Base-by-base conservation (phyloP, 2,888 invertebrate genomes). In the Podabrus alpinus region DNA sequence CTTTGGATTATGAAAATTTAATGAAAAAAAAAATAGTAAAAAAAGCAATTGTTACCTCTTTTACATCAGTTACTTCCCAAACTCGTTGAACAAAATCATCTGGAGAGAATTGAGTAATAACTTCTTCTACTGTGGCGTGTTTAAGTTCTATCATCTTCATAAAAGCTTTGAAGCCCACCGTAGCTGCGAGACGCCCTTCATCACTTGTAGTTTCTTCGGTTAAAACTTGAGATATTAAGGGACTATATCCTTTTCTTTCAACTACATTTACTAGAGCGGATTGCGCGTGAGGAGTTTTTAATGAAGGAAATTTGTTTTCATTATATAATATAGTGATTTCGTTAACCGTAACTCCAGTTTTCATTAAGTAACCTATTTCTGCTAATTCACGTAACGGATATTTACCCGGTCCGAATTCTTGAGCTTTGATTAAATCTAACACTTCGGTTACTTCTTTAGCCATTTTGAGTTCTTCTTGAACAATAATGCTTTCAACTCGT, bases 151-250 rank as follows among this genome's bases (percentile, higher is more conserved):
- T 92, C 94, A 96, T 95, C 83, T 92, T 92, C 88, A 96, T 92
- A 86, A 96, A 94, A 7, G 96, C 95, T 79, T 93, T 91, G 87
- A 96, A 95, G 11, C 95, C 95, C 69, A 94, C 94, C 69, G 94
- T 94, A 0, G 94, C 93, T 3, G 94, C 95, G 17, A 94, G 89
- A 17, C 92, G 88, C 72, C 92, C 92, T 85, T 95, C 95, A 84
- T 94, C 94, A 69, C 93, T 91, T 1, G 93, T 90, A 0, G 93
- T 93, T 85, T 95, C 95, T 87, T 95, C 94, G 0, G 94, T 93
- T 69, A 95, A 88, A 68, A 95, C 94, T 86, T 95, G 93, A 0
- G 94, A 92, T 74, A 96, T 95, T 19, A 96, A 87, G 0, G 94
- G 91, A 1, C 94, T 94, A 82, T 95, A 92, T 0, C 96, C 95